phyloP scores from a whole-genome alignment of 1,140 invertebrate species.

The Lasioglossum baleicum region DNA sequence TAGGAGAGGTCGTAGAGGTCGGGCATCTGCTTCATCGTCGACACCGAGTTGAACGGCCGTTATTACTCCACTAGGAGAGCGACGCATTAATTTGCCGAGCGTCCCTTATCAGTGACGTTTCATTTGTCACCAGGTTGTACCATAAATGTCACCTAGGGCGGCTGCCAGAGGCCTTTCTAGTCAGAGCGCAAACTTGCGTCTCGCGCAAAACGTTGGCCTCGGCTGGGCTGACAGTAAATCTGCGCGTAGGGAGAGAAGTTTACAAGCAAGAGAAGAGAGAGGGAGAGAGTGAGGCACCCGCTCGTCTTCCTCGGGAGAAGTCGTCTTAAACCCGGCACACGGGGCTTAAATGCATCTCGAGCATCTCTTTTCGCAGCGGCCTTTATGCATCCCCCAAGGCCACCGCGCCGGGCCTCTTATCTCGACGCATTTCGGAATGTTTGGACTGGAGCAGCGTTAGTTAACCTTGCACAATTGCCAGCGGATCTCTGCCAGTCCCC shows the following conservation, averaged over 20 bases:
- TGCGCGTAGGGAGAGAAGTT: conserved; percentile 57
- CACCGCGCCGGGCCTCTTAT: background rate
- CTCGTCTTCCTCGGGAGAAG: conserved; percentile 33
- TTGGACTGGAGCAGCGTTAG: background rate
- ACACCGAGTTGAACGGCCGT: conserved; percentile 39
- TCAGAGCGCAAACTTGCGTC: conserved; percentile 58
- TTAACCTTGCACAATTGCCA: background rate
- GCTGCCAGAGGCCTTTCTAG: conserved; percentile 46
- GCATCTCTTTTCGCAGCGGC: conserved; percentile 50
- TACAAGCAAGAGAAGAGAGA: conserved; percentile 41
- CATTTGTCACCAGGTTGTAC: conserved; percentile 73
- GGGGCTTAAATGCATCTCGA: conserved; percentile 65
- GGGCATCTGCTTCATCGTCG: conserved; percentile 38
- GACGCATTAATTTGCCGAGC: conserved; percentile 68
- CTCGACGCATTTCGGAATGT: conserved; percentile 19
- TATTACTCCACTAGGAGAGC: conserved; percentile 58
- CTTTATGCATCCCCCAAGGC: background rate
- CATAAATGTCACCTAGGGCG: conserved; percentile 70
- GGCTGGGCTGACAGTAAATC: conserved; percentile 46
- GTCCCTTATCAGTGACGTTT: conserved; percentile 74
- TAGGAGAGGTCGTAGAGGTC: background rate
- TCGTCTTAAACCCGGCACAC: conserved; percentile 59
- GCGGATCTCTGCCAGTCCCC: too few species aligned
- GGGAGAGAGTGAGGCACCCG: conserved; percentile 19
- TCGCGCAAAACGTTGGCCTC: conserved; percentile 51